Evolutionary conservation across 2,113 vertebrate species (phyloP).

Genomic region (Sinocyclocheilus maitianheensis): DNA sequence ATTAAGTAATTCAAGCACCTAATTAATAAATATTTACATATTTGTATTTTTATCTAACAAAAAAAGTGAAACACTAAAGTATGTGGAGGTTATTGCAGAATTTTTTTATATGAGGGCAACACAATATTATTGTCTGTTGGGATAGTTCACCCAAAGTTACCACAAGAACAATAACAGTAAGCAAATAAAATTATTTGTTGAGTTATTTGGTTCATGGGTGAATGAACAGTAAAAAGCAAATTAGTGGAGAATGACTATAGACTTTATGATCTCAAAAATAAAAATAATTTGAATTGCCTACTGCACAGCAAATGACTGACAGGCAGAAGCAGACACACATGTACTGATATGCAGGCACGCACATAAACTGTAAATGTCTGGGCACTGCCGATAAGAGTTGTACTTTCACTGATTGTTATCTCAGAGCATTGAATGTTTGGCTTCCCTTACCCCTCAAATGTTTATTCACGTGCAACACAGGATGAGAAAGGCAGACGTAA

Average conservation of each 20-base stretch:
- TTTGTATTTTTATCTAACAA: background rate
- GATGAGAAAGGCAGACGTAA: conserved; percentile 30
- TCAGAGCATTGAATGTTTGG: conserved; percentile 27
- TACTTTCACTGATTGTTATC: conserved; percentile 39
- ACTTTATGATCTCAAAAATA: background rate
- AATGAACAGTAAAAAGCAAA: background rate
- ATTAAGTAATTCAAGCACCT: background rate
- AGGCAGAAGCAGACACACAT: background rate
- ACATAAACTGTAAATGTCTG: conserved; percentile 43
- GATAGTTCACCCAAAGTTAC: background rate
- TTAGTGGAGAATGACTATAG: background rate
- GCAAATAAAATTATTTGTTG: background rate
- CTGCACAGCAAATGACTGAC: conserved; percentile 8
- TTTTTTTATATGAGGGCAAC: too few species aligned
- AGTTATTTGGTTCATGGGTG: background rate
- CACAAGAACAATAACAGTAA: conserved; percentile 1
- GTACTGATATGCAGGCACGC: background rate
- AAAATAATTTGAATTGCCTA: background rate
- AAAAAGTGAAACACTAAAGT: background rate
- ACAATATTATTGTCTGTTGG: background rate
- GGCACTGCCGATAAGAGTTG: conserved; percentile 36
- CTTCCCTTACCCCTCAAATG: conserved; percentile 11
- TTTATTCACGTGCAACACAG: conserved; percentile 48
- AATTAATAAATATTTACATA: background rate
- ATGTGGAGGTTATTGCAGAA: background rate